Evolutionary conservation across 2,888 invertebrate genomes (phyloP).

Genomic region (Heliconius erato): DNA sequence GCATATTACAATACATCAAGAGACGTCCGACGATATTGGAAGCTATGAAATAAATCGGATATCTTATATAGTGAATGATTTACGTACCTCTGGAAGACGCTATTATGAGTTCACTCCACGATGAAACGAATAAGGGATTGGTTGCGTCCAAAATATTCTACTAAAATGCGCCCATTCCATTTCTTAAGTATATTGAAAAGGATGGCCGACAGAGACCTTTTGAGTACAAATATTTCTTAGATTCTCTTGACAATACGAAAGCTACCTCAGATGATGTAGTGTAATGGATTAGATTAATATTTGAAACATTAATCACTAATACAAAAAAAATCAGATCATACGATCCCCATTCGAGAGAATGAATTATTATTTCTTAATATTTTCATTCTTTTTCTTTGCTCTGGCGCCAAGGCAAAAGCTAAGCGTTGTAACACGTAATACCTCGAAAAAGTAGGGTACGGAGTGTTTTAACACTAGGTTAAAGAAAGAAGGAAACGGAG

Average conservation of each 20-base stretch:
- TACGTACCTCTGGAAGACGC: conserved; percentile 52
- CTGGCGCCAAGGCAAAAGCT: too few species aligned
- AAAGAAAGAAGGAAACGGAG: too few species aligned
- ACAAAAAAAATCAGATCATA: too few species aligned
- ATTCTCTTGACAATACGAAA: conserved; percentile 43
- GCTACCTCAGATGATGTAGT: conserved; percentile 33
- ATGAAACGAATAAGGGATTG: conserved; percentile 41
- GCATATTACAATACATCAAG: conserved; percentile 61
- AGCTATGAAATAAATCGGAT: conserved; percentile 61
- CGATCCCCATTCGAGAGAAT: too few species aligned
- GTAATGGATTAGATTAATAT: conserved; percentile 27
- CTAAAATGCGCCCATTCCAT: conserved; percentile 40
- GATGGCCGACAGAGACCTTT: conserved; percentile 41
- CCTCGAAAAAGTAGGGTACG: too few species aligned
- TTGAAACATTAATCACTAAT: background rate
- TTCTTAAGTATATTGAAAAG: conserved; percentile 48
- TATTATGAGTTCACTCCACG: conserved; percentile 48
- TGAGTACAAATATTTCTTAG: conserved; percentile 33
- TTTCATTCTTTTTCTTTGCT: too few species aligned
- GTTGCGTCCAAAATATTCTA: conserved; percentile 43
- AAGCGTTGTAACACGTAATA: too few species aligned
- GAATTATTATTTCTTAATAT: too few species aligned
- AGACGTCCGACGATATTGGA: conserved; percentile 62
- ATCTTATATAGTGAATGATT: conserved; percentile 61
- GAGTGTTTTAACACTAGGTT: too few species aligned